Evolutionary conservation across 1,140 invertebrate genomes (phyloP), one percentile per base, ranked within the genome.

Genomic region (Chlorops oryzae): DNA sequence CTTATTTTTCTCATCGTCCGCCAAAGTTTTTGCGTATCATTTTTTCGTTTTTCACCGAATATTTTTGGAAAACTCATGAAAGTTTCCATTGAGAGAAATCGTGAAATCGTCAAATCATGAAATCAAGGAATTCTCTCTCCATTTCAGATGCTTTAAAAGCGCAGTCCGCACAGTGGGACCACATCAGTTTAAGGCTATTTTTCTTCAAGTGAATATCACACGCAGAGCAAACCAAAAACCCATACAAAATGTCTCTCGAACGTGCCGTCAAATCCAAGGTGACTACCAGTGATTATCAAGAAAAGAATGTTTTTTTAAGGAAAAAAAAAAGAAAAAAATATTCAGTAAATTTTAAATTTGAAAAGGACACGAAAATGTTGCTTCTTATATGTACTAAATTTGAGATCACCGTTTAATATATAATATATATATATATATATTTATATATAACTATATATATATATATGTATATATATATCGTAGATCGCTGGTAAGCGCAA

Each of bases 401-500:
- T 22, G 13, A 9, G 7, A 41, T 2, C 23, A 21, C 3, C 3
- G 20, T 41, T 41, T 21, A 2, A 41, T 21, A 21, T 22, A 41
- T 10, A 21, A 18, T 20, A 9, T 21, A 41, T 17, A 3, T 21
- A 41, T 17, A 22, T 21, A 20, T 17, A 41, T 18, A 41, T 18
- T 41, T 21, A 28, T 27, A 41, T 5, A 39, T 48, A 43, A 24
- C 13, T 24, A 20, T 6, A 43, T 21, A 43, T 7, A 43, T 17
- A 38, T n/a, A 38, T 46, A n/a, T 46, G 2, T 7, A 2, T 23
- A 12, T 27, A n/a, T 15, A 38, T 3, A 34, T 3, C 10, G 10
- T 54, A 95, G 90, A 81, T 93, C 76, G 85, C 88, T 70, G 82
- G 87, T 59, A 94, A 95, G 78, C 85, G 93, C 58, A 88, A 91